phyloP scores from a whole-genome alignment of 1,140 invertebrate species.

The Lucilia sericata region DNA sequence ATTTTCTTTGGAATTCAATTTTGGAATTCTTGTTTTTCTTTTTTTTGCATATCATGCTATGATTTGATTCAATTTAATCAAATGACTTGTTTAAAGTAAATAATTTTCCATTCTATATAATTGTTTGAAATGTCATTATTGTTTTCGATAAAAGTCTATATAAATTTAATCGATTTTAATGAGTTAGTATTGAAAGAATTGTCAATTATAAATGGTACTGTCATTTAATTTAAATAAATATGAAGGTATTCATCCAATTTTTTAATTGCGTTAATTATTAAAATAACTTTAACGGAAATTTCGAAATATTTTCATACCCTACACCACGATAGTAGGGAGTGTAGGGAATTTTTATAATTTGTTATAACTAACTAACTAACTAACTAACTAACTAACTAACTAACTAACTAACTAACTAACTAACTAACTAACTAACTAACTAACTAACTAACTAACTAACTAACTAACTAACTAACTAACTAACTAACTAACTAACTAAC shows the following conservation, averaged over 20 bases:
- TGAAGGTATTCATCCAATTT: background rate
- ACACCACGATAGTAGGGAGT: too few species aligned
- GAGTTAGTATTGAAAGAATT: background rate
- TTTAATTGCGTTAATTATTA: background rate
- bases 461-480: too few species aligned
- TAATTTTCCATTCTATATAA: background rate
- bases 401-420: too few species aligned
- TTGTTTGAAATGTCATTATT: background rate
- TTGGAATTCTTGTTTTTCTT: background rate
- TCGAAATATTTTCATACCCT: too few species aligned
- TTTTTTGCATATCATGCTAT: background rate
- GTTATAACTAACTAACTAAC: too few species aligned
- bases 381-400: too few species aligned
- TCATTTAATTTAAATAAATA: background rate
- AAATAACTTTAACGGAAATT: background rate
- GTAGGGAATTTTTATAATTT: too few species aligned
- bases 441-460: too few species aligned
- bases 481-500: too few species aligned
- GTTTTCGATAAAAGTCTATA: background rate
- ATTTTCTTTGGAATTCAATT: background rate
- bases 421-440: too few species aligned
- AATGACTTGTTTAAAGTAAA: background rate
- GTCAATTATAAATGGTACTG: background rate
- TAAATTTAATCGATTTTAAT: background rate
- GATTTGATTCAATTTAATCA: background rate